Conservation (phyloP, 2,113 vertebrate species). For the Anoplopoma fimbria region DNA sequence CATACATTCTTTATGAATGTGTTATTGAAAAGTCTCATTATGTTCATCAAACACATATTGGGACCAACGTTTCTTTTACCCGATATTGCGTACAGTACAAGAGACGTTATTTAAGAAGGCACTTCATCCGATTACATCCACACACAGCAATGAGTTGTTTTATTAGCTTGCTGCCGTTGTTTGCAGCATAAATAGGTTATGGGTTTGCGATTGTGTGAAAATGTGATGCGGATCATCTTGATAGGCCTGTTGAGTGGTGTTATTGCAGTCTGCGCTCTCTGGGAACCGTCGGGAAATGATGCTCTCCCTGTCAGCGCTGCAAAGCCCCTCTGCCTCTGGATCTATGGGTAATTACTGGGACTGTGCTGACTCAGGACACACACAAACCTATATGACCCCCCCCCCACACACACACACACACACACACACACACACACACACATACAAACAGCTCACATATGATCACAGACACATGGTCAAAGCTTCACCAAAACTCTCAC, state of each 20-base stretch:
- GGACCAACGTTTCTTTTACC: conserved; percentile 63
- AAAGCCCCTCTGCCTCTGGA: conserved; percentile 61
- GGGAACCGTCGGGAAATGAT: conserved; percentile 75
- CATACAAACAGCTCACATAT: background rate
- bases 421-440: conserved; percentile 15
- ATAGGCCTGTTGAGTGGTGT: conserved; percentile 80
- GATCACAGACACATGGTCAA: background rate
- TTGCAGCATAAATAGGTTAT: conserved; percentile 82
- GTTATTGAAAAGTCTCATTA: conserved; percentile 82
- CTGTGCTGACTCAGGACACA: conserved; percentile 79
- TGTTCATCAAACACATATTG: conserved; percentile 75
- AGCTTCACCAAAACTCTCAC: too few relatives aligned
- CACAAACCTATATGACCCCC: conserved; percentile 17
- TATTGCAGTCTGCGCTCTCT: conserved; percentile 81
- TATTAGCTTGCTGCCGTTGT: conserved; percentile 78
- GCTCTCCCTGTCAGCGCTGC: conserved; percentile 66
- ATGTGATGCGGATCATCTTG: conserved; percentile 82
- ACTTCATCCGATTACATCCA: conserved; percentile 78
- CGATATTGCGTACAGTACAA: conserved; percentile 61
- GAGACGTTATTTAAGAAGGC: conserved; percentile 71
- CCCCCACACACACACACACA: too few relatives aligned
- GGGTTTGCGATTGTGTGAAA: conserved; percentile 61
- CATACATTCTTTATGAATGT: conserved; percentile 83
- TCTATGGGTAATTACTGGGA: conserved; percentile 75
- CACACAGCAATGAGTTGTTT: conserved; percentile 68